Conservation (phyloP, 2,888 invertebrate species). For the Trilocha varians region DNA sequence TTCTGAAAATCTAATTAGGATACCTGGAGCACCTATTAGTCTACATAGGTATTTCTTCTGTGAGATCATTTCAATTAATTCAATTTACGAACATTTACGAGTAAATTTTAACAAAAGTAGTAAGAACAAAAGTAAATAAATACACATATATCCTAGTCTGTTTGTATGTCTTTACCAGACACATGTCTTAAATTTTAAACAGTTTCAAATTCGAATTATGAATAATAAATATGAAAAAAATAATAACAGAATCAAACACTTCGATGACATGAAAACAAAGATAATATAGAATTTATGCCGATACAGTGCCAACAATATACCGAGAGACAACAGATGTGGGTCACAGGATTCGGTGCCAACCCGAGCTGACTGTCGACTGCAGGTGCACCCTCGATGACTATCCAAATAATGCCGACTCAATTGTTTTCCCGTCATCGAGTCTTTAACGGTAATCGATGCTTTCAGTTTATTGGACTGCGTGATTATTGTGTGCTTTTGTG, state of each 20-base stretch:
- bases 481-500: not conserved
- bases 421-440: not conserved
- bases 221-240: too few relatives aligned
- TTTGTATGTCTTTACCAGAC: too few relatives aligned
- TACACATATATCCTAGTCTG: too few relatives aligned
- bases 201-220: too few relatives aligned
- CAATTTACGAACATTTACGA: too few relatives aligned
- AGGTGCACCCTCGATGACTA: slow-evolving; percentile 19
- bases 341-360: slow-evolving; percentile 30
- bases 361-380: slow-evolving; percentile 15
- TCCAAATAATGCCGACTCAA: slow-evolving; percentile 9
- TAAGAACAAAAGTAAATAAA: too few relatives aligned
- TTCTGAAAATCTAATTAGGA: too few relatives aligned
- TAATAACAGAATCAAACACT: not conserved
- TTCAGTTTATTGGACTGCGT: not conserved
- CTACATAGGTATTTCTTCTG: too few relatives aligned
- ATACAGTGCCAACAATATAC: slow-evolving; percentile 24
- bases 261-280: slow-evolving; percentile 22
- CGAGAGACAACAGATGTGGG: slow-evolving; percentile 19
- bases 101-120: too few relatives aligned
- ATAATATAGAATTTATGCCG: slow-evolving; percentile 26
- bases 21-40: too few relatives aligned
- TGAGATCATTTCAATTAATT: too few relatives aligned
- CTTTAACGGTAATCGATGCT: slow-evolving; percentile 6
- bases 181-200: too few relatives aligned